Base-by-base conservation (phyloP, 2,888 invertebrate species). In the Amblyteles armatorius region DNA sequence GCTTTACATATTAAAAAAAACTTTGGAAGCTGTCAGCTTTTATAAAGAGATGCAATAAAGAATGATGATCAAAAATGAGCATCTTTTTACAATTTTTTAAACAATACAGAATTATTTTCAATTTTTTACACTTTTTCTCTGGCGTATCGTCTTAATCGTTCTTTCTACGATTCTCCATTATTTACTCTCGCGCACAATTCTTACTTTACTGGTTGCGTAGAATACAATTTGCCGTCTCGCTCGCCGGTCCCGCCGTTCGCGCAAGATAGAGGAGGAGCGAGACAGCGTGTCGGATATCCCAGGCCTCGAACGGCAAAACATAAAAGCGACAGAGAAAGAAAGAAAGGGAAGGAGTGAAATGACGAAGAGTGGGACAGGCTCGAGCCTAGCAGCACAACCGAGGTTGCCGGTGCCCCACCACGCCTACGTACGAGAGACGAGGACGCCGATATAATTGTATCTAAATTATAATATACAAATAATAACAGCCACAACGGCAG, bases 401-500 rank as follows among this genome's bases (percentile, higher is more conserved):
- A 80, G 82, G 79, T 52, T 85, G 79, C 26, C 19, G 40, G 26
- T 76, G 55, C 84, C 82, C 79, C 84, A 82, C 68, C 73, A 69
- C 83, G 84, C 81, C 86, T 82, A 77, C 84, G 84, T 87, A 84
- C 84, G 88, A 79, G 86, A 88, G 89, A 92, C 90, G 88, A 91
- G 88, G 93, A 93, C 90, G 83, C 88, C 85, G 85, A 93, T 93
- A 93, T 93, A 94, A 93, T 93, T 94, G 92, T 93, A 92, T 93
- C 93, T 93, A 93, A 93, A 94, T 94, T 93, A 94, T 93, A 94
- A 93, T 94, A 93, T 94, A 93, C 93, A 94, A 93, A 94, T 93
- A 94, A 94, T 94, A 93, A 93, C 92, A 93, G 93, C 90, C 91
- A 90, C 91, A 91, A 91, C 93, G 93, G 90, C 93, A 92, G 93